A percentile compares a stretch with the other conserved stretches of the same genome.
Evolutionary conservation across 2,797 vertebrate species (phyloP).

Genomic region (Meda fulgida): DNA sequence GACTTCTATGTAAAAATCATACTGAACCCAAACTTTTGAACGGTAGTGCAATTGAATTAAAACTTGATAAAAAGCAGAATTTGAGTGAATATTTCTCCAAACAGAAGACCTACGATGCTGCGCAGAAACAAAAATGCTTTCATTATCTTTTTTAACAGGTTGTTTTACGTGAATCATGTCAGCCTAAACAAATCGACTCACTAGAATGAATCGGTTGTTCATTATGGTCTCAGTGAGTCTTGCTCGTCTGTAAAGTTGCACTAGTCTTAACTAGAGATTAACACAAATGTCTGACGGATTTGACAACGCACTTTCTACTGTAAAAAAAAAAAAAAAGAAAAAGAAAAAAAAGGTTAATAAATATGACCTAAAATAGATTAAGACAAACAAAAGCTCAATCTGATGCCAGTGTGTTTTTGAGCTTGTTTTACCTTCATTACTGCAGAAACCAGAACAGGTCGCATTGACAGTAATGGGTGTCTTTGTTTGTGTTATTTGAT

Average conservation of each 20-base stretch:
- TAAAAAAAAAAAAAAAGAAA: no score
- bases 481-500: conserved; percentile 13
- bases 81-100: neutral
- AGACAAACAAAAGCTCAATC: no score
- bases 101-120: neutral
- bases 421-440: neutral
- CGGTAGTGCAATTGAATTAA: neutral
- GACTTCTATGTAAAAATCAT: neutral
- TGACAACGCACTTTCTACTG: neutral
- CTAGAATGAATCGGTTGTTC: neutral
- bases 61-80: neutral
- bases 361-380: no score
- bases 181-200: neutral
- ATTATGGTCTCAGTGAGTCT: neutral
- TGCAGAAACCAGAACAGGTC: neutral
- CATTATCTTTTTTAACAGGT: neutral
- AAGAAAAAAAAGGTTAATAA: no score
- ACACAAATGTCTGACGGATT: neutral
- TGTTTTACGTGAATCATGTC: neutral
- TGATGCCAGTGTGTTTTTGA: neutral
- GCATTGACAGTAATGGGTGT: neutral
- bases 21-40: neutral
- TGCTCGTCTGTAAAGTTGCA: neutral
- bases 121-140: neutral
- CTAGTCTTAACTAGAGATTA: neutral